These are phyloP conservation scores for Anoplopoma fimbria DNA, from an alignment of 2,113 vertebrate species.

Conservation along the genomic window DNA sequence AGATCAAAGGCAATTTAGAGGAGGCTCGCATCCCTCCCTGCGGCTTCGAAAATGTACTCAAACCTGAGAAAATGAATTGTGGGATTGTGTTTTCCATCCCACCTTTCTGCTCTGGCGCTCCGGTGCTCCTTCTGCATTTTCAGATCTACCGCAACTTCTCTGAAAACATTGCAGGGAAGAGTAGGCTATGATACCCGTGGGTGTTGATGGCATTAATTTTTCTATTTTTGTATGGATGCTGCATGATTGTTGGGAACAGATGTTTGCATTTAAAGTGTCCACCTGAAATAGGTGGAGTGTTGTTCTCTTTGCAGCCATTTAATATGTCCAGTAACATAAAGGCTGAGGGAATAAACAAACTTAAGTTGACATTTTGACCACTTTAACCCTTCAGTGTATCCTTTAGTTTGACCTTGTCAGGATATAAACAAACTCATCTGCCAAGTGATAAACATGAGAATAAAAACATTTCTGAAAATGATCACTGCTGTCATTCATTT, in stretches of 20 bases:
- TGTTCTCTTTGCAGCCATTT: background rate
- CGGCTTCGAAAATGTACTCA: constrained; percentile 69
- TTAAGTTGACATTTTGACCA: constrained; percentile 46
- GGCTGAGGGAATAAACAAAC: constrained; percentile 30
- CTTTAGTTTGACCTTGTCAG: constrained; percentile 68
- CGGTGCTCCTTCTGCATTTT: constrained; percentile 29
- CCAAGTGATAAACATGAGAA: constrained; percentile 17
- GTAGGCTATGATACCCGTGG: constrained; percentile 15
- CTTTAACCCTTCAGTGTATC: constrained; percentile 10
- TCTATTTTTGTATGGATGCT: constrained; percentile 27
- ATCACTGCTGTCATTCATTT: constrained; percentile 32
- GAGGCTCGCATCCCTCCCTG: constrained; percentile 60
- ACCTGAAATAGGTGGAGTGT: background rate
- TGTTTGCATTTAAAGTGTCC: constrained; percentile 9
- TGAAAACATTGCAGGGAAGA: constrained; percentile 42
- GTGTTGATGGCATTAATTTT: constrained; percentile 31
- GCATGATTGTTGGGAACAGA: constrained; percentile 1
- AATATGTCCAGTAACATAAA: background rate
- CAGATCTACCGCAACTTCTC: constrained; percentile 37
- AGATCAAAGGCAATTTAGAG: constrained; percentile 79
- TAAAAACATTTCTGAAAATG: constrained; percentile 22
- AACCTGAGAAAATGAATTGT: constrained; percentile 70
- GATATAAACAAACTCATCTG: constrained; percentile 15
- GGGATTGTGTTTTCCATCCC: constrained; percentile 63
- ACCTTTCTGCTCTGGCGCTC: constrained; percentile 34